Conservation (phyloP, 2,888 invertebrate species). For the Scaptodrosophila latifasciaeformis region DNA sequence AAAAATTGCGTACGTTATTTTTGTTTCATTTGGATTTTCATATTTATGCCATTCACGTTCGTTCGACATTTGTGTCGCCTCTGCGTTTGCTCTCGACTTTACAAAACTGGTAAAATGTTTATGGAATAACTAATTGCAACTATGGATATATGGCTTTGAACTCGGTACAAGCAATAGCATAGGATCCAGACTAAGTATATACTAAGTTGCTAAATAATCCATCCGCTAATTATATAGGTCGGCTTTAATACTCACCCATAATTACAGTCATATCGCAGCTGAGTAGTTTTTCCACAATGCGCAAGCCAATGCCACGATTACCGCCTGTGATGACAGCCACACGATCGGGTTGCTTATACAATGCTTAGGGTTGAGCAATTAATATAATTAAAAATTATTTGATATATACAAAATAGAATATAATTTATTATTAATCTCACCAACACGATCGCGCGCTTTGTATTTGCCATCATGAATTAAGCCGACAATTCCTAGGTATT, state of each 20-base stretch:
- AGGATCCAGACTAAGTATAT: no score
- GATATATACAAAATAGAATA: no score
- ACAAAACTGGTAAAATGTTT: constrained; percentile 10
- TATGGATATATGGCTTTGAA: constrained; percentile 6
- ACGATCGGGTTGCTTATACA: constrained; percentile 80
- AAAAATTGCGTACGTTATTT: background rate
- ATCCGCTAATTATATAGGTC: no score
- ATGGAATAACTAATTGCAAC: constrained; percentile 39
- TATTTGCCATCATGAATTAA: constrained; percentile 69
- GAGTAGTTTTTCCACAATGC: constrained; percentile 84
- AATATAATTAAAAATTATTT: constrained; percentile 21
- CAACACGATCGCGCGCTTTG: constrained; percentile 68
- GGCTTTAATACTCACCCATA: constrained; percentile 78
- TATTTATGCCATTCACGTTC: constrained; percentile 11
- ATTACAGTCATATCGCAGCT: constrained; percentile 86
- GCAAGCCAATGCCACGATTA: constrained; percentile 87
- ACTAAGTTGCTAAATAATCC: no score
- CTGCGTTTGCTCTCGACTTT: constrained; percentile 6
- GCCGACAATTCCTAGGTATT: constrained; percentile 69
- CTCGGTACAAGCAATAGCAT: no score
- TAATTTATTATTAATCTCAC: constrained; percentile 57
- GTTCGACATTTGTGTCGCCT: constrained; percentile 1
- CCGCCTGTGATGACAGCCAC: constrained; percentile 91
- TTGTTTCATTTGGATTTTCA: background rate
- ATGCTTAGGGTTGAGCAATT: constrained; percentile 74